Evolutionary conservation across 2,113 vertebrate genomes (phyloP), one percentile per base, ranked within the genome.

Genomic region (Sitta europaea): DNA sequence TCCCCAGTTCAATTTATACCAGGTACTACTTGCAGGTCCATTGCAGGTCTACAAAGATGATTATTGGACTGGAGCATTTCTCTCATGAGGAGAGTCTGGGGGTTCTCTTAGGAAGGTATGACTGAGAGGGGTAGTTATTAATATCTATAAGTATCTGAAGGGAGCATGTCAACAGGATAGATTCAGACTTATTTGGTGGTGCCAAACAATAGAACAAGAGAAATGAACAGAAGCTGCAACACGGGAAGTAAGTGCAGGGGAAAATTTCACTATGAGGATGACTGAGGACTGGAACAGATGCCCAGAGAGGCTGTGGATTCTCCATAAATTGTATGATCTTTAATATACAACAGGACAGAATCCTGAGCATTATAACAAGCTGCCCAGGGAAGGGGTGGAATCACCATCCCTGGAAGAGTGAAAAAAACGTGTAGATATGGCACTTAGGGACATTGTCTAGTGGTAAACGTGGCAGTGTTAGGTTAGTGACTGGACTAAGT

Each of bases 221-320:
- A 11, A 72, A 27, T 13, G 22, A 48, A 11, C 42, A 79, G 50
- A 63, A 57, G 25, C 6, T 65, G 11, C 14, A 88, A 72, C 11
- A 57, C 1, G 4, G 14, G 21, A 63, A 48, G 14, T 55, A 13
- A 48, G 35, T 1, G 8, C 0, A 1, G 63, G 21, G 8, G 28
- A 79, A n/a, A 63, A 50, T 1, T 7, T 63, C 20, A 33, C 21
- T 7, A 11, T 27, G 50, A 48, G 25, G 11, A 9, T 71, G 21
- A 35, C 50, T 42, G 57, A 63, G 42, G 25, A 23, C 35, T 63
- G 31, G 14, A 79, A 48, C 7, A 42, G 11, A 42, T 57, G 22
- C 43, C 9, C 27, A 43, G 58, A 36, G 42, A 72, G 35, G 7
- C n/a, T 57, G 11, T 65, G 12, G 14, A 31, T 57, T 33, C 17